Conservation (phyloP, 1,140 invertebrate genomes). For the Helicoverpa armigera region DNA sequence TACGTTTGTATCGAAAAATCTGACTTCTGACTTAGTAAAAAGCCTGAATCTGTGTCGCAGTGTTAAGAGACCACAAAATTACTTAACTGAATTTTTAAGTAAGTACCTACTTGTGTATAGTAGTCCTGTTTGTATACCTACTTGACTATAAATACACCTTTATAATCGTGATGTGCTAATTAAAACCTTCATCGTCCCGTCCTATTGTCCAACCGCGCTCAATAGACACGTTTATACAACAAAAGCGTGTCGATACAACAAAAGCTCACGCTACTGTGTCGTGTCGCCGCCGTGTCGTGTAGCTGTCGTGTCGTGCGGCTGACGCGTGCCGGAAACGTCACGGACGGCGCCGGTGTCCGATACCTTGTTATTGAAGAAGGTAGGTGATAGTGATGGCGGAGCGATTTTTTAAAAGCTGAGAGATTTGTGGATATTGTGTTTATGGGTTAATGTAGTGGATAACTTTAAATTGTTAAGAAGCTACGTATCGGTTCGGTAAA, state of each 20-base stretch:
- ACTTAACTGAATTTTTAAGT: no score
- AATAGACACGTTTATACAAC: conserved; percentile 8
- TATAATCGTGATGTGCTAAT: no score
- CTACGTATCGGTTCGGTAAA: no score
- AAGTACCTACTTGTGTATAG: no score
- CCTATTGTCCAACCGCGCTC: not conserved
- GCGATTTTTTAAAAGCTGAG: not conserved
- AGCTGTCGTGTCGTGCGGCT: not conserved
- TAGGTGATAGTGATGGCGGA: conserved; percentile 13
- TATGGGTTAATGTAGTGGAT: no score
- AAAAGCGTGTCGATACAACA: not conserved
- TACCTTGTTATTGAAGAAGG: not conserved
- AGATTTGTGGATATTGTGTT: not conserved
- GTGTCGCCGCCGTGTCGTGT: not conserved
- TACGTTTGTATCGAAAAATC: no score
- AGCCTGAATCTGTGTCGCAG: no score
- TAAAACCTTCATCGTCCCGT: not conserved
- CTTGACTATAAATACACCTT: no score
- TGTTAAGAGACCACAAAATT: no score
- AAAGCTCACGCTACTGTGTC: conserved; percentile 10
- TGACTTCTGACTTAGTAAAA: no score
- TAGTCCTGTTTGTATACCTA: no score
- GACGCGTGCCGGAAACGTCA: conserved; percentile 40
- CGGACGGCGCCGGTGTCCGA: conserved; percentile 32
- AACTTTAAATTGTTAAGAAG: no score